These are phyloP conservation scores for Parambassis ranga DNA, from an alignment of 2,797 vertebrate genomes.

Conservation along the genomic window DNA sequence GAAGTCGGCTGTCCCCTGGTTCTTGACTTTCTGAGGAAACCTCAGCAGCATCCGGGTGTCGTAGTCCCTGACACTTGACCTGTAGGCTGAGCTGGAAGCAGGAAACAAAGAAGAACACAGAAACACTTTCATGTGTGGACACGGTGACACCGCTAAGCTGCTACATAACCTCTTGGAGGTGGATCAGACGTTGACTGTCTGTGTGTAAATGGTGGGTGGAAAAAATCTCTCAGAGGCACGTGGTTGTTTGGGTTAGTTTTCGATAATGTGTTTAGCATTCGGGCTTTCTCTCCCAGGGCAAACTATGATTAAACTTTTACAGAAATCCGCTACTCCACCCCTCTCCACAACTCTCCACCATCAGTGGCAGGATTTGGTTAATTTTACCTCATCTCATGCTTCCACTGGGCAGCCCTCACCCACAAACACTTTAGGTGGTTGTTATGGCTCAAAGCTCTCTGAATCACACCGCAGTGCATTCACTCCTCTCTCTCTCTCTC, in stretches of 20 bases:
- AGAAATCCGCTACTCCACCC: constrained; percentile 48
- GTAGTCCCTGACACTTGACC: constrained; percentile 87
- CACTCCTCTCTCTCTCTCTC: neutral
- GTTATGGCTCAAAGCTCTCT: constrained; percentile 45
- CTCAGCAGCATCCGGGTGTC: constrained; percentile 94
- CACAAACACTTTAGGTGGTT: constrained; percentile 55
- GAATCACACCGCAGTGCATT: constrained; percentile 45
- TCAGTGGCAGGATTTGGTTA: constrained; percentile 49
- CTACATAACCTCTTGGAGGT: constrained; percentile 19
- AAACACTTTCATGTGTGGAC: constrained; percentile 7
- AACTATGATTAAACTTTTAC: constrained; percentile 69
- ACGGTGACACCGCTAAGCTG: constrained; percentile 21
- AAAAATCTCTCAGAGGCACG: constrained; percentile 31
- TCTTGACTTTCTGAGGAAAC: constrained; percentile 97
- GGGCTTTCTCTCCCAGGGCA: constrained; percentile 61
- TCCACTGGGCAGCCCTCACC: constrained; percentile 38
- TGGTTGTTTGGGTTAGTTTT: constrained; percentile 66
- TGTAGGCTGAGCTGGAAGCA: constrained; percentile 86
- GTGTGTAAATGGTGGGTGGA: constrained; percentile 61
- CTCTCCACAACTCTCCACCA: constrained; percentile 26
- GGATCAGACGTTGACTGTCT: constrained; percentile 18
- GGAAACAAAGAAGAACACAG: constrained; percentile 7
- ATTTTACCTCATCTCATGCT: constrained; percentile 51
- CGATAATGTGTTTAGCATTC: constrained; percentile 76
- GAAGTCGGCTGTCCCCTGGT: constrained; percentile 97